These are phyloP conservation scores for Thymelicus acteon DNA, from an alignment of 2,888 invertebrate species.

Conservation along the genomic window DNA sequence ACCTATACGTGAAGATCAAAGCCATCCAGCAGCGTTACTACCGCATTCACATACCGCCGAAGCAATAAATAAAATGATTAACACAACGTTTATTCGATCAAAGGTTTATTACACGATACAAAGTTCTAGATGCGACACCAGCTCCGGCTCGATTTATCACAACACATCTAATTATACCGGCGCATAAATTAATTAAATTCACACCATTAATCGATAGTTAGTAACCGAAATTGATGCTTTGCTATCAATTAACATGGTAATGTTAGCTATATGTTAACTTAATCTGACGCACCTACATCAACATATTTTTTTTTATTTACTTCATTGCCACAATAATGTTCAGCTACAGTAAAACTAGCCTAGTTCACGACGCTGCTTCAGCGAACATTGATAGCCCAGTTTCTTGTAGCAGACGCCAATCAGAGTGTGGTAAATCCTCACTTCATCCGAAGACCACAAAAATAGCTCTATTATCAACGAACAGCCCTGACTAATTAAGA, in stretches of 20 bases:
- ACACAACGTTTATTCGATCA: conserved; percentile 16
- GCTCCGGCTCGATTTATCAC: conserved; percentile 14
- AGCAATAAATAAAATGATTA: conserved; percentile 7
- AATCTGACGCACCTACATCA: neutral
- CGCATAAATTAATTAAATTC: conserved; percentile 25
- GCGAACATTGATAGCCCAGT: too few relatives aligned
- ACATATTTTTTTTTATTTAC: too few relatives aligned
- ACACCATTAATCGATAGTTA: conserved; percentile 18
- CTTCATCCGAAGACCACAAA: too few relatives aligned
- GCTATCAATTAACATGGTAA: conserved; percentile 16
- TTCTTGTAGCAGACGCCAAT: too few relatives aligned
- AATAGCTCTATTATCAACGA: too few relatives aligned
- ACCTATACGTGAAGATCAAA: too few relatives aligned
- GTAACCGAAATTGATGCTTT: conserved; percentile 25
- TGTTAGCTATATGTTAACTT: neutral
- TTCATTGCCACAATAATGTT: too few relatives aligned
- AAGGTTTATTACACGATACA: neutral
- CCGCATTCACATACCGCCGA: neutral
- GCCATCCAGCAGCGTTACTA: too few relatives aligned
- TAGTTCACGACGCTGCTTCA: too few relatives aligned
- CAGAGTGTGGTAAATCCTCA: too few relatives aligned
- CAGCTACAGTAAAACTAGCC: too few relatives aligned
- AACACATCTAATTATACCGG: conserved; percentile 13
- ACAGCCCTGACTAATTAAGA: too few relatives aligned
- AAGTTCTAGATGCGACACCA: conserved; percentile 15